Evolutionary conservation across 2,888 invertebrate genomes (phyloP), one percentile per base, ranked within the genome.

Genomic region (Camponotus fellah): DNA sequence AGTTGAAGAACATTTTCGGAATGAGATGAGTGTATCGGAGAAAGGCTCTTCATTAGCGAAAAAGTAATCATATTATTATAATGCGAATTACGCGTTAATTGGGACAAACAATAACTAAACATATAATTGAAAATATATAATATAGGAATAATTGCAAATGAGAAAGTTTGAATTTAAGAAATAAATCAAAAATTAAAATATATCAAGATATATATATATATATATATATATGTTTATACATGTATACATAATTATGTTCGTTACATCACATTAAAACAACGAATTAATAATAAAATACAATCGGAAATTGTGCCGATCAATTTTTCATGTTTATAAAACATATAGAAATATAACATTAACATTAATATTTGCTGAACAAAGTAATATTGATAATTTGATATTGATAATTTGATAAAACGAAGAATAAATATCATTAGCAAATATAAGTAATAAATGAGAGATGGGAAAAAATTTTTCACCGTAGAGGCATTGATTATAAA

Each of bases 331-430:
- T 62, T 71, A 37, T 74, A 6, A 74, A 64, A 74, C n/a, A 34
- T 72, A n/a, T 62, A 74, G n/a, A 32, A n/a, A 9, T 72, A 14
- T 43, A 74, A 74, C 17, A 58, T 72, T 58, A 40, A 62, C 9
- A n/a, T 43, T 2, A 62, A 43, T 72, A 40, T 64, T 32, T 34
- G 3, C 0, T 21, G 40, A 64, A 62, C 62, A 32, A 40, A 26
- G 12, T 72, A 6, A 17, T 32, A 32, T 14, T 2, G 12, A 58
- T 40, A 72, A 60, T 58, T 71, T 72, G 17, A 34, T n/a, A n/a
- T n/a, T n/a, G n/a, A n/a, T n/a, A n/a, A n/a, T n/a, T n/a, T n/a
- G 49, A 17, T 40, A 49, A 37, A 21, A 12, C 37, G 3, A 32
- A 9, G 17, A 66, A 40, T n/a, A 32, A 77, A 68, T 14, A 34